A percentile compares a stretch with the other conserved stretches of the same genome.
Evolutionary conservation across 1,140 invertebrate genomes (phyloP).

Genomic region (Tetramorium parvispinum): DNA sequence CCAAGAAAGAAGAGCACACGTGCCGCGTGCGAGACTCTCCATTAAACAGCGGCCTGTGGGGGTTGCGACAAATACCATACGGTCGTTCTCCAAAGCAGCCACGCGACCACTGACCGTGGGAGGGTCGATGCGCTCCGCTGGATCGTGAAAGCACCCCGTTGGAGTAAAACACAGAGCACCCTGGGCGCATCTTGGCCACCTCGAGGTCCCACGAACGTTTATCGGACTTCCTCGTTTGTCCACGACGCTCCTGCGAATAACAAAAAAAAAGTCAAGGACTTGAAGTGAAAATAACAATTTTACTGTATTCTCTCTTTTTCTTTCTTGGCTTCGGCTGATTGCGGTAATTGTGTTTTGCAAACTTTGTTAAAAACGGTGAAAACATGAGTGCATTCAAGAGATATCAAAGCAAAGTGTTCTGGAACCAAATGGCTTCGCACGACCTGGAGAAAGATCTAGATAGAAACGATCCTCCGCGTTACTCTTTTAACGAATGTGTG

Average conservation of each 20-base stretch:
- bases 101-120: slow-evolving; percentile 74
- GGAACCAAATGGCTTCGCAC: slow-evolving; percentile 80
- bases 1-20: slow-evolving; percentile 22
- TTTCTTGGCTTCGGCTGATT: neutral
- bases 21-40: slow-evolving; percentile 48
- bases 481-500: neutral
- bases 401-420: slow-evolving; percentile 82
- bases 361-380: neutral
- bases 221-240: slow-evolving; percentile 9
- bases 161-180: slow-evolving; percentile 22
- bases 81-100: slow-evolving; percentile 72
- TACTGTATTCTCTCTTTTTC: neutral
- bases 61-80: slow-evolving; percentile 74
- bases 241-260: neutral
- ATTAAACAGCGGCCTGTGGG: slow-evolving; percentile 63
- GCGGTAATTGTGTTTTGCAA: neutral
- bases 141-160: slow-evolving; percentile 73
- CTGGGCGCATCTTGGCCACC: slow-evolving; percentile 19
- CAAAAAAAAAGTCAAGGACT: neutral
- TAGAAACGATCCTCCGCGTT: slow-evolving; percentile 11
- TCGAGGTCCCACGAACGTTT: slow-evolving; percentile 7
- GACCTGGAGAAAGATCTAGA: slow-evolving; percentile 67
- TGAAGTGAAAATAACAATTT: neutral
- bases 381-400: slow-evolving; percentile 83
- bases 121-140: slow-evolving; percentile 78